Evolutionary conservation across 2,888 invertebrate species (phyloP), one percentile per base, ranked within the genome.

Genomic region (Acleris cristana): DNA sequence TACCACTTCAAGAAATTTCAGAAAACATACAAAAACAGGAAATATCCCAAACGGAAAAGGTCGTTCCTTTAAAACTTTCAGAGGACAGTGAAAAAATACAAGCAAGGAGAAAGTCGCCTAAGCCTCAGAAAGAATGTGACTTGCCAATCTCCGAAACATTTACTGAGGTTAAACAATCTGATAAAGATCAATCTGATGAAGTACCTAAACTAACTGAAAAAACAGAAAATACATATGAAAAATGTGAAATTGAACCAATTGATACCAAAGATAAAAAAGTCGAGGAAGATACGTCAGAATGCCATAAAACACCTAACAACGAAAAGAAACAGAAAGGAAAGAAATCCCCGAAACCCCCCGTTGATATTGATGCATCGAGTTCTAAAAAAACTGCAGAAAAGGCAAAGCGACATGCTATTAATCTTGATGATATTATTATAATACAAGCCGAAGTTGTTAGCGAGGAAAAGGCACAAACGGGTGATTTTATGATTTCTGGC

Each of bases 181-280:
- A n/a, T 48, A 45, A 2, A 60, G 18, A 23, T 48, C 69, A 18
- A 8, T 16, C 23, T 14, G 30, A 21, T 54, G 51, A 2, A 55
- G 18, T 16, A 45, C 26, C 14, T 8, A 45, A 16, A 10, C 19
- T 23, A 16, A 2, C 19, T 7, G 30, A 19, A 56, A 55, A 59
- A 44, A 34, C 23, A 3, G 55, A 55, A 49, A 70, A 72, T 8
- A 76, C 70, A 52, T 21, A 66, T 6, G 72, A 71, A 66, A 52
- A 69, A 30, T 8, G 26, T 14, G 66, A 70, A 48, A 52, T 69
- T 3, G 67, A 73, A 16, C 70, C 53, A 60, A 66, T 71, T 48
- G 72, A 76, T 64, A 77, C 79, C 34, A 18, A 60, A 80, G 82
- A 74, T 79, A 79, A 26, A 74, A 74, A 44, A 60, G 52, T 59